A percentile compares a stretch with the other conserved stretches of the same genome.
Evolutionary conservation across 2,113 vertebrate genomes (phyloP).

Genomic region (Halichoerus grypus): DNA sequence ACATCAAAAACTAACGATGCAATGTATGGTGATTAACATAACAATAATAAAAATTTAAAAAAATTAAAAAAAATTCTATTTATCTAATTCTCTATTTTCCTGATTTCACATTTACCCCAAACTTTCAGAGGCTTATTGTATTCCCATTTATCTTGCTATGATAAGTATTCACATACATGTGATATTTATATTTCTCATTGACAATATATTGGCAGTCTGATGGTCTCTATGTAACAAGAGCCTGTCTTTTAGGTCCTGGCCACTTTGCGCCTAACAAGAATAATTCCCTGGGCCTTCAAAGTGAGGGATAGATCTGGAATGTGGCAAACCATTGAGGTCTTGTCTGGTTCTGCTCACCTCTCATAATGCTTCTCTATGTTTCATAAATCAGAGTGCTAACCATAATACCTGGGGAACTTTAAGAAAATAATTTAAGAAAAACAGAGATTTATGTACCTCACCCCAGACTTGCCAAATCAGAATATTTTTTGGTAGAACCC

Average conservation of each 20-base stretch:
- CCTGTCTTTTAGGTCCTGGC: background rate
- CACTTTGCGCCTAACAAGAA: background rate
- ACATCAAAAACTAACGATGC: too few species aligned
- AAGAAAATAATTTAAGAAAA: constrained; percentile 17
- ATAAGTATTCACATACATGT: background rate
- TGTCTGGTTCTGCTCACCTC: background rate
- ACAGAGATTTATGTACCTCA: background rate
- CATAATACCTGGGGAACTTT: background rate
- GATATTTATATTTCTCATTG: background rate
- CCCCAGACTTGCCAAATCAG: background rate
- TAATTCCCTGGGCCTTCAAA: background rate
- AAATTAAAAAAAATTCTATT: background rate
- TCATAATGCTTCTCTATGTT: background rate
- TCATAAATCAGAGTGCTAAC: background rate
- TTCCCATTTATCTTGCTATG: background rate
- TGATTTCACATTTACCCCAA: background rate
- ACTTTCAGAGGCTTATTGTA: background rate
- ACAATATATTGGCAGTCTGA: background rate
- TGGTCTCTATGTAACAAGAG: background rate
- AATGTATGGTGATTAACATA: too few species aligned
- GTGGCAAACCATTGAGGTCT: background rate
- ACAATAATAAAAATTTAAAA: too few species aligned
- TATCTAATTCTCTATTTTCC: background rate
- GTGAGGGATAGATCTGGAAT: background rate
- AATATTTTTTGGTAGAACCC: background rate